Evolutionary conservation across 1,140 invertebrate genomes (phyloP), one percentile per base, ranked within the genome.

Genomic region (Archegozetes longisetosus): DNA sequence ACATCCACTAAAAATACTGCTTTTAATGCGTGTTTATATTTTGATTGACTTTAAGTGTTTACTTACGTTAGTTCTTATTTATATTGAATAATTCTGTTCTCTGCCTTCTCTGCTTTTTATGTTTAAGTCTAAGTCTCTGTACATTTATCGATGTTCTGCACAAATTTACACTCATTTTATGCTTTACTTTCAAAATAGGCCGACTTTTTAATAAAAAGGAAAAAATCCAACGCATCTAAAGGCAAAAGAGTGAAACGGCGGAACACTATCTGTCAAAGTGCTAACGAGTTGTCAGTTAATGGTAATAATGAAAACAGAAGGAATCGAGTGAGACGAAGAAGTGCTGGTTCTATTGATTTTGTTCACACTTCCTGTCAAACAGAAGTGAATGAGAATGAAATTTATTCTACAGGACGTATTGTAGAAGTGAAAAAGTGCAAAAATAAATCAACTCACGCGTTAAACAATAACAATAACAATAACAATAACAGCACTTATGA

Each of bases 191-290:
- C n/a, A n/a, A n/a, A n/a, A n/a, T 54, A 68, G 61, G 61, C 56
- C 2, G 67, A 68, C 56, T 68, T 66, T 46, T 40, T 66, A 3
- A 68, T 65, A 12, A 65, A 63, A 46, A 47, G 60, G 20, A 65
- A 65, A 32, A 66, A 66, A 26, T 50, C 40, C n/a, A 67, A 65
- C 29, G 32, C 32, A 6, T 6, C 6, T 40, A 40, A 40, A 40
- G 32, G 32, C 17, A 17, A 17, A 6, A 6, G 32, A 17, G 32
- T 40, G 6, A 6, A 17, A 17, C 32, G 32, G 6, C 32, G 32
- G 6, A 40, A 40, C 17, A 40, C 32, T 40, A 40, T 40, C 6
- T 6, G 6, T 9, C 32, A 40, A 17, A 17, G 32, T 9, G 32
- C 6, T 40, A 6, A 17, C 6, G 32, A 40, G 17, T 6, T 17